These are phyloP conservation scores for Brachyopa scutellaris DNA, from an alignment of 2,888 invertebrate genomes.

Conservation along the genomic window DNA sequence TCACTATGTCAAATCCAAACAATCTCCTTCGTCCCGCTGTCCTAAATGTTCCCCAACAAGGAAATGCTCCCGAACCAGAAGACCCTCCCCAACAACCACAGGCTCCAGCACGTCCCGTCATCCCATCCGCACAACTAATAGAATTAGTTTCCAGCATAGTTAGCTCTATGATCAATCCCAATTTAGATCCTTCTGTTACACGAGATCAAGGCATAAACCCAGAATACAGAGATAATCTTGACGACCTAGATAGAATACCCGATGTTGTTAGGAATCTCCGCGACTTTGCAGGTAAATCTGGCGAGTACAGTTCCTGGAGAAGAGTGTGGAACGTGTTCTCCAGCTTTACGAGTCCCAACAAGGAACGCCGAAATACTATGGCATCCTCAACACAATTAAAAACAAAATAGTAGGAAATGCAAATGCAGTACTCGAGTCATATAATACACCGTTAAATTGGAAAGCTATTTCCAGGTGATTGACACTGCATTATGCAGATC, in stretches of 20 bases:
- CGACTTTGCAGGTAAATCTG: constrained; percentile 3
- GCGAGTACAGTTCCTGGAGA: too few species aligned
- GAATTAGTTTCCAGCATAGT: too few species aligned
- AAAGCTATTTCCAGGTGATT: constrained; percentile 43
- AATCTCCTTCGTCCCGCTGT: neutral
- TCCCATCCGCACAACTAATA: neutral
- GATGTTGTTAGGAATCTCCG: constrained; percentile 3
- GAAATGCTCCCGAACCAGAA: neutral
- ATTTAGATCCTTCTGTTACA: neutral
- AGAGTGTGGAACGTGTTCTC: too few species aligned
- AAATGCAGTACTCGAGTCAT: neutral
- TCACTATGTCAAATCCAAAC: neutral
- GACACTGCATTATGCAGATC: constrained; percentile 61
- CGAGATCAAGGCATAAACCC: neutral
- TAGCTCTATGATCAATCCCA: neutral
- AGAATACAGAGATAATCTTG: neutral
- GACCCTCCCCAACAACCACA: neutral
- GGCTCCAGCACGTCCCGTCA: neutral
- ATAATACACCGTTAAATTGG: constrained; percentile 20
- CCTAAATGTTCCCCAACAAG: neutral
- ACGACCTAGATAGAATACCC: neutral
- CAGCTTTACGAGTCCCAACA: too few species aligned
- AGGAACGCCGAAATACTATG: too few species aligned
- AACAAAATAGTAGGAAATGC: constrained; percentile 4
- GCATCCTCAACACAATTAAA: neutral